These are phyloP conservation scores for Fragum sueziense DNA, from an alignment of 2,888 invertebrate genomes.

Conservation along the genomic window DNA sequence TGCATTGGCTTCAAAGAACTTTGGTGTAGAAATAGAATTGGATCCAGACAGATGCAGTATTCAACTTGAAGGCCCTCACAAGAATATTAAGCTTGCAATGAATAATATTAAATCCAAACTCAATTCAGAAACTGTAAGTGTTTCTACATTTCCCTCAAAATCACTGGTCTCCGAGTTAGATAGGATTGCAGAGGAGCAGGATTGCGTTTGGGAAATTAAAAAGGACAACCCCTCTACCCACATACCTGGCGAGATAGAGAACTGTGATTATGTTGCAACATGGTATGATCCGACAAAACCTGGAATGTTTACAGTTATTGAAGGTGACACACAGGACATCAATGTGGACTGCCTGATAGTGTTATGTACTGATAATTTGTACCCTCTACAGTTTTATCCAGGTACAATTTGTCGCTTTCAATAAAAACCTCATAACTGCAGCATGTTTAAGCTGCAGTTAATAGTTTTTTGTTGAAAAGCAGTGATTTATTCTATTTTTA, in stretches of 20 bases:
- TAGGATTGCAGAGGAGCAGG: background rate
- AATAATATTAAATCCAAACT: background rate
- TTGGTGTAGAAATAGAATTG: background rate
- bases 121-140: background rate
- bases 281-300: background rate
- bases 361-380: background rate
- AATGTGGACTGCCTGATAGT: slow-evolving; percentile 2
- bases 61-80: background rate
- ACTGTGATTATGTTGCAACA: background rate
- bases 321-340: background rate
- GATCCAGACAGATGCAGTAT: background rate
- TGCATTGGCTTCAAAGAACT: background rate
- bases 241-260: background rate
- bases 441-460: no score
- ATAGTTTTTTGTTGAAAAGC: no score
- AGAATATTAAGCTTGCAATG: background rate
- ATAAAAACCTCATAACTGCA: no score
- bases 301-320: background rate
- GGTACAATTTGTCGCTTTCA: no score
- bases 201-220: background rate
- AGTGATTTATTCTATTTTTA: no score
- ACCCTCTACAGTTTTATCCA: background rate
- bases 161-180: background rate
- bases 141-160: background rate
- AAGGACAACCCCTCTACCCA: background rate